phyloP scores from a whole-genome alignment of 2,797 vertebrate species.

The Fratercula arctica region DNA sequence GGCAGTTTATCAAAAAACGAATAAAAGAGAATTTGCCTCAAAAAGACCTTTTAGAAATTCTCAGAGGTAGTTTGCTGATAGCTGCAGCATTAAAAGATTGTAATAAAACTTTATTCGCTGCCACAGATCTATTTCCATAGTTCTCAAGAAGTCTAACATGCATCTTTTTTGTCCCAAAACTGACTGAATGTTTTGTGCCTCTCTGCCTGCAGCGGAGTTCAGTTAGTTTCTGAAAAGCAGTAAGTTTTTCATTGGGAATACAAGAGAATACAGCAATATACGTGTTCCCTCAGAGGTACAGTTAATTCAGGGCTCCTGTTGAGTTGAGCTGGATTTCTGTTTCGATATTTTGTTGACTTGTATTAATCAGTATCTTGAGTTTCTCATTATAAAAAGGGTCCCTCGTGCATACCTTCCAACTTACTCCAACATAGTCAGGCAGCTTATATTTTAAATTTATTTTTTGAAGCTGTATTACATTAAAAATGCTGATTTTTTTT shows the following conservation, averaged over 20 bases:
- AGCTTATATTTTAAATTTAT: not conserved
- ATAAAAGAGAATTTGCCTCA: slow-evolving; percentile 28
- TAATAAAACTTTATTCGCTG: slow-evolving; percentile 26
- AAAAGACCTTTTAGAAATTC: slow-evolving; percentile 19
- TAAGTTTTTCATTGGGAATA: not conserved
- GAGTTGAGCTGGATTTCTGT: not conserved
- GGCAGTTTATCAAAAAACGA: slow-evolving; percentile 40
- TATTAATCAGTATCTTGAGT: not conserved
- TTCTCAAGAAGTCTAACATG: not conserved
- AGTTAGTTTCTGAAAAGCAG: not conserved
- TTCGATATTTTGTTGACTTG: not conserved
- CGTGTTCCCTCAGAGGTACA: not conserved
- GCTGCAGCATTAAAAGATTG: slow-evolving; percentile 25
- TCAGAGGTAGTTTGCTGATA: not conserved
- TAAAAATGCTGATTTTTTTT: not conserved
- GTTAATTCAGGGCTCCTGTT: not conserved
- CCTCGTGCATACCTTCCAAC: not conserved
- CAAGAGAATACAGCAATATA: not conserved
- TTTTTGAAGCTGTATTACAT: not conserved
- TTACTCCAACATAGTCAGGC: not conserved
- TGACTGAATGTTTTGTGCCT: not conserved
- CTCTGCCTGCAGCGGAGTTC: not conserved
- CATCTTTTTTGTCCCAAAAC: not conserved
- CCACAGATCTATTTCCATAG: not conserved
- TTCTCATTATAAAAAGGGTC: not conserved